Percentiles rank a stretch among this genome's conserved stretches.
phyloP scores from a whole-genome alignment of 2,797 vertebrate species.

The Botia almorhae region DNA sequence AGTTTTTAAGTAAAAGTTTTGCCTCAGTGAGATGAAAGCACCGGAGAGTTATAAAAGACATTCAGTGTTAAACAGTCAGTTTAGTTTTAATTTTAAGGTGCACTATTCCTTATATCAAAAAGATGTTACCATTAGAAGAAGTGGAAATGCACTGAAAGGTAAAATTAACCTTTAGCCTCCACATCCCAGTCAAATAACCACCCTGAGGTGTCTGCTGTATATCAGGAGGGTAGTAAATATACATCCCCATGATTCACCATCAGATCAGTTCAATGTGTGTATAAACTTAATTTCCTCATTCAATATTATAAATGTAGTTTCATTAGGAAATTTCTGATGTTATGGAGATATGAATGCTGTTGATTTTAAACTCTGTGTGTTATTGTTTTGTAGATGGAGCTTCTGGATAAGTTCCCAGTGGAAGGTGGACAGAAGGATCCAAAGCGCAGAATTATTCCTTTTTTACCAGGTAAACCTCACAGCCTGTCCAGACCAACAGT shows the following conservation, averaged over 20 bases:
- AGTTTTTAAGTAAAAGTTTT: slow-evolving; percentile 54
- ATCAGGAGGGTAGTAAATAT: too few species aligned
- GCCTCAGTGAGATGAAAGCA: slow-evolving; percentile 3
- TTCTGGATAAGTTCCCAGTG: slow-evolving; percentile 98
- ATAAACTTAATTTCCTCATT: too few species aligned
- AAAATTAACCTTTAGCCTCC: too few species aligned
- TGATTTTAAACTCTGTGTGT: slow-evolving; percentile 39
- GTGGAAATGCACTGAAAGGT: too few species aligned
- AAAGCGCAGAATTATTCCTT: slow-evolving; percentile 96
- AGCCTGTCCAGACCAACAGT: neutral
- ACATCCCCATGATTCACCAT: too few species aligned
- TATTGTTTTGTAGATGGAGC: slow-evolving; percentile 90
- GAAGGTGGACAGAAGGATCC: slow-evolving; percentile 99
- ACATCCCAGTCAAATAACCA: too few species aligned
- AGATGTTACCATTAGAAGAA: too few species aligned
- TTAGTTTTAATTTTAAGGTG: too few species aligned
- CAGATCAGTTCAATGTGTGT: too few species aligned
- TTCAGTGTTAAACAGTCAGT: neutral
- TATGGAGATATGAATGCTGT: neutral
- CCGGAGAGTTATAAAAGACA: neutral
- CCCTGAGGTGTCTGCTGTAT: too few species aligned
- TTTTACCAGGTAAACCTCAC: slow-evolving; percentile 87
- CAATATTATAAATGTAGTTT: neutral
- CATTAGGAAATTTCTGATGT: neutral
- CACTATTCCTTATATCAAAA: too few species aligned